Evolutionary conservation across 2,888 invertebrate species (phyloP), one percentile per base, ranked within the genome.

Genomic region (Agrotis puta): DNA sequence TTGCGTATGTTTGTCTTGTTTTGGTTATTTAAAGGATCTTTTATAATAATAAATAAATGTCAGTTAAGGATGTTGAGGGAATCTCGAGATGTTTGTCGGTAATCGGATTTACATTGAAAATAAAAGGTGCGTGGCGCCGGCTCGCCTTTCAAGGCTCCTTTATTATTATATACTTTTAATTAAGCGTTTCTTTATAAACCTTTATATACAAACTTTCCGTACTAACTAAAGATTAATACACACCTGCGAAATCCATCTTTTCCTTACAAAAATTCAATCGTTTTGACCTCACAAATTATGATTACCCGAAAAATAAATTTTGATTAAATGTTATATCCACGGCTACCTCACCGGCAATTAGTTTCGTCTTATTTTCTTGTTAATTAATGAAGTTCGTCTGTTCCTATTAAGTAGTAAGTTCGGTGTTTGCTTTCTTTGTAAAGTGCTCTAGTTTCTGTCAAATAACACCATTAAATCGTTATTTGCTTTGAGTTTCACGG

Each of bases 111-210:
- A 69, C 62, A 75, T 70, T 50, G 48, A 76, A 74, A 47, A 33
- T 51, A 81, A 74, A 63, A 70, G 70, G 62, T 63, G 27, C 62
- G 57, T 58, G 66, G 67, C 27, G 63, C 62, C 33, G 70, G 27
- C 59, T 11, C 51, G 27, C 62, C 61, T 58, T 71, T 73, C 78
- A 71, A 24, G 61, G 64, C 71, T 68, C 57, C 39, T 68, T 76
- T 65, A 75, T 76, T 69, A 79, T 75, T 79, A 77, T 84, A 70
- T 83, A 77, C 73, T 79, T 84, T 84, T 77, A 79, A 84, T 84
- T 84, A 84, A 76, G 74, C 68, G 57, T 59, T 79, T 79, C 76
- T 74, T 75, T 61, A 67, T 59, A 66, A 64, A 64, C 64, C 61
- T 72, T 71, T 66, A 73, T 77, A 43, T 63, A 63, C 39, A 33